Conservation (phyloP, 2,888 invertebrate species). For the Congeria kusceri region DNA sequence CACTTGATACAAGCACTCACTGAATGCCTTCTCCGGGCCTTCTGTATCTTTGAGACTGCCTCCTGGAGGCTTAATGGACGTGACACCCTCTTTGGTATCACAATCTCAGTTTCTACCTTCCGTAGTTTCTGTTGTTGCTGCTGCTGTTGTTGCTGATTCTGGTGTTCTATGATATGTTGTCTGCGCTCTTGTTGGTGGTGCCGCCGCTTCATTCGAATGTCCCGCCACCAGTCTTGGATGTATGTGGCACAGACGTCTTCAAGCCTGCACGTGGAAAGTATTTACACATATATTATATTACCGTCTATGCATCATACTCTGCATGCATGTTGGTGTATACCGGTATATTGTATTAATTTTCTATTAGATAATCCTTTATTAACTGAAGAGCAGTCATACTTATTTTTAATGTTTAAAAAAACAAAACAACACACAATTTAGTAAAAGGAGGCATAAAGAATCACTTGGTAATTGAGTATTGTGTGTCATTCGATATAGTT, state of each 20-base stretch:
- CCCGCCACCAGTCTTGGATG: conserved; percentile 73
- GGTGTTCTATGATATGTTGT: background rate
- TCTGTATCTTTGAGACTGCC: conserved; percentile 82
- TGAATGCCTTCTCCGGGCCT: conserved; percentile 83
- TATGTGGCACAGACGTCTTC: conserved; percentile 73
- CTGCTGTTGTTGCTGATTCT: background rate
- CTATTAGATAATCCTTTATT: too few species aligned
- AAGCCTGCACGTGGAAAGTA: conserved; percentile 63
- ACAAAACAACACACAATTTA: too few species aligned
- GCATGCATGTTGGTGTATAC: too few species aligned
- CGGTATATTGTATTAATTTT: too few species aligned
- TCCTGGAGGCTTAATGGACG: conserved; percentile 60
- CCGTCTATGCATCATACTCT: too few species aligned
- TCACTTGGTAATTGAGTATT: too few species aligned
- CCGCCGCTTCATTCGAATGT: conserved; percentile 5
- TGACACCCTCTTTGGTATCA: conserved; percentile 38
- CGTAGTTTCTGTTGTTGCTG: background rate
- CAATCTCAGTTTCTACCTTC: conserved; percentile 5
- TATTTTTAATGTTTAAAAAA: too few species aligned
- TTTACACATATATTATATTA: too few species aligned
- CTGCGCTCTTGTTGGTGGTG: background rate
- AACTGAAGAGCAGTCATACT: too few species aligned
- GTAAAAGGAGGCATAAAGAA: too few species aligned
- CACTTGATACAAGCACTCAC: conserved; percentile 64
- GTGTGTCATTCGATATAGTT: too few species aligned